phyloP scores from a whole-genome alignment of 2,797 vertebrate genomes.

The Pelochelys cantorii region DNA sequence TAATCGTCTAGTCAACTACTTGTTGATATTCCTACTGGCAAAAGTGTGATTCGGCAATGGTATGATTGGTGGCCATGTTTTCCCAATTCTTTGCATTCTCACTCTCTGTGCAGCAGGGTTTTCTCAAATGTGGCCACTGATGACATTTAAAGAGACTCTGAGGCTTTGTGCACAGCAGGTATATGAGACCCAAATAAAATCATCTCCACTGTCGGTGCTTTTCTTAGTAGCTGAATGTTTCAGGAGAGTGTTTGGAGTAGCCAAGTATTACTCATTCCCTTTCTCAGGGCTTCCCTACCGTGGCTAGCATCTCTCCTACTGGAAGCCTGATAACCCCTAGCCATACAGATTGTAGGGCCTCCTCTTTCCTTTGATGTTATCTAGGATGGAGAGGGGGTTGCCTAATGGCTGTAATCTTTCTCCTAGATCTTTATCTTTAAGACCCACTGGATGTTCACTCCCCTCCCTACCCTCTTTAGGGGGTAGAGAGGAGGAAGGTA shows the following conservation, averaged over 20 bases:
- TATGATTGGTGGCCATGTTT: neutral
- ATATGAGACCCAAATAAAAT: neutral
- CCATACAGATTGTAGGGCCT: neutral
- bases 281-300: neutral
- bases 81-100: neutral
- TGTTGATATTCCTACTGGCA: neutral
- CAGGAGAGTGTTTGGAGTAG: neutral
- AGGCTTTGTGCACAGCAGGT: neutral
- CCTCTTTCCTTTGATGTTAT: neutral
- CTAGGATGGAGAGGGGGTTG: neutral
- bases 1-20: too few species aligned
- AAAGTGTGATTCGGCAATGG: neutral
- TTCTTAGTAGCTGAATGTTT: neutral
- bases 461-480: neutral
- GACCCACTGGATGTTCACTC: neutral
- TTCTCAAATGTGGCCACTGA: neutral
- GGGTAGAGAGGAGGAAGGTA: neutral
- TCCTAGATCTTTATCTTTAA: neutral
- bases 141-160: neutral
- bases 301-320: neutral
- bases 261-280: neutral
- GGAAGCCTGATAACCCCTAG: neutral
- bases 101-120: neutral
- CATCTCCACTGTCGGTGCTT: too few species aligned
- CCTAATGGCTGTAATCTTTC: neutral